Base-by-base conservation (phyloP, 2,888 invertebrate genomes). In the Rhogogaster chlorosoma region DNA sequence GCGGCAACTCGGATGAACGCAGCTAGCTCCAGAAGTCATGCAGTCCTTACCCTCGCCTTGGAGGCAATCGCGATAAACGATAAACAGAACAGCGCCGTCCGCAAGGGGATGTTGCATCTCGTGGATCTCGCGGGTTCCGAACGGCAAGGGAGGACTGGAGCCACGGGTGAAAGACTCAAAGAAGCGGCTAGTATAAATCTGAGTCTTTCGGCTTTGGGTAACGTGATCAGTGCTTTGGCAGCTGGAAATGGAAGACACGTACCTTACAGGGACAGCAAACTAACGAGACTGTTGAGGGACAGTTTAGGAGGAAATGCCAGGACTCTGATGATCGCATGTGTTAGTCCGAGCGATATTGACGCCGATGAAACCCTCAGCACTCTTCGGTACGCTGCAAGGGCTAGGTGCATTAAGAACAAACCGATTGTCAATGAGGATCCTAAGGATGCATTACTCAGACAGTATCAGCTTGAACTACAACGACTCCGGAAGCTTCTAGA, bases 81-180 rank as follows among this genome's bases (percentile, higher is more conserved):
- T 26, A 91, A 86, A n/a, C 89, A 89, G 29, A 84, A 90, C 71
- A 93, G 94, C 70, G 94, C 95, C 86, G 95, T 97, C 61, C 91
- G 96, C 87, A 94, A 96, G 90, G 96, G 97, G 2, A 97, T 98
- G 93, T 94, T 98, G 22, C 98, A 98, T 92, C 94, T 98, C 84
- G 98, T 98, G 0, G 98, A 98, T 94, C 94, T 98, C 89, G 98
- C 98, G 0, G 98, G 98, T 7, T 97, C 97, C 38, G 98, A 98
- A 91, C 93, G 98, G 85, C 98, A 98, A 93, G 95, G 96, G 3
- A 97, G 98, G 93, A 95, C 95, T 89, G 98, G 97, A n/a, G 97
- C 98, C 0, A 96, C 96, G 9, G 98, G 98, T 0, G 97, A 97
- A 87, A 94, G 98, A 18, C 94, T 98, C 42, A 98, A 97, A 90